Conservation (phyloP, 30 jellyfish, hydroid and myxozoan species). For the Turritopsis dohrnii region DNA sequence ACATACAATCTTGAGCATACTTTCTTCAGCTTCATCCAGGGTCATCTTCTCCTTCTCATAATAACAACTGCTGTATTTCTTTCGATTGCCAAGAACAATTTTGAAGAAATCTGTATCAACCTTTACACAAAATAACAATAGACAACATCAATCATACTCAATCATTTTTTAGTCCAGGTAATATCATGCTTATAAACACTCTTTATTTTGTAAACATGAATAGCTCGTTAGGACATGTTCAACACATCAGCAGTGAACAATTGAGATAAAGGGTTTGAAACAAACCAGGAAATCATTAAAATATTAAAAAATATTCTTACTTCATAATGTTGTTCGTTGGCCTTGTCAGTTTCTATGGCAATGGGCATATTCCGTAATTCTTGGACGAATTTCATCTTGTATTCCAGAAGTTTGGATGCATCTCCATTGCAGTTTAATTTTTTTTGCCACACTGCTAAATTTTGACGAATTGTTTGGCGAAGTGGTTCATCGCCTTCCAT, state of each 20-base stretch:
- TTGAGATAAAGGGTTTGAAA: no score
- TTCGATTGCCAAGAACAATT: constrained; percentile 60
- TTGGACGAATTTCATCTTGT: constrained; percentile 44
- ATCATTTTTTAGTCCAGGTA: no score
- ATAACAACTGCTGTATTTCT: constrained; percentile 68
- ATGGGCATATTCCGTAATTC: constrained; percentile 42
- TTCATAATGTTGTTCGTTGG: constrained; percentile 77
- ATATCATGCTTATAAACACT: no score
- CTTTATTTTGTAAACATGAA: no score
- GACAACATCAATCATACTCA: no score
- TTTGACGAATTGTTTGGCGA: constrained; percentile 48
- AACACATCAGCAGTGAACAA: no score
- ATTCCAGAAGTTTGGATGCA: constrained; percentile 52
- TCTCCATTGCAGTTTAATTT: constrained; percentile 65
- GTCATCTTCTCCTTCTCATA: constrained; percentile 42
- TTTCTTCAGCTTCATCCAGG: constrained; percentile 59
- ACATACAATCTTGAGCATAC: constrained; percentile 53
- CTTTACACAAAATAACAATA: no score
- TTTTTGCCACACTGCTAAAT: constrained; percentile 42
- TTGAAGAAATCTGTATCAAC: constrained; percentile 63
- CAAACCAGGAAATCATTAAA: no score
- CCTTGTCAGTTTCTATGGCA: constrained; percentile 58
- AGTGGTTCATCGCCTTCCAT: constrained; percentile 55
- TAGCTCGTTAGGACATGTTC: no score
- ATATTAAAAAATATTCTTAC: constrained; percentile 20